Evolutionary conservation across 2,797 vertebrate genomes (phyloP).

Genomic region (Fringilla coelebs): DNA sequence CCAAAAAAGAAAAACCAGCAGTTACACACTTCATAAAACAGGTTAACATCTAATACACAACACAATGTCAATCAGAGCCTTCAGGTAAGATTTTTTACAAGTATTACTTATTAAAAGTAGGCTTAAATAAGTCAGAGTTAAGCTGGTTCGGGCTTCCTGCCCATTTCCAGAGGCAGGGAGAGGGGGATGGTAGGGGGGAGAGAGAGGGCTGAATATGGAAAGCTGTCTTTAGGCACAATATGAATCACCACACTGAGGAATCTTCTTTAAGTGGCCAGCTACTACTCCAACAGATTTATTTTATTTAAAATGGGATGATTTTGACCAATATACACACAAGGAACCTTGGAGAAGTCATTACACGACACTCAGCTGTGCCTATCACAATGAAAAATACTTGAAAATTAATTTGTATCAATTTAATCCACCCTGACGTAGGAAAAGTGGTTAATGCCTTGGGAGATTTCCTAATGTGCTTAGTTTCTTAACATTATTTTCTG

Average conservation of each 20-base stretch:
- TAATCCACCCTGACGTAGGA: neutral
- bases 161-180: conserved; percentile 18
- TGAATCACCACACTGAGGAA: conserved; percentile 7
- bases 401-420: neutral
- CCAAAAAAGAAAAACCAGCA: neutral
- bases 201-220: neutral
- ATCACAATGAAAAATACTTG: neutral
- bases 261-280: neutral
- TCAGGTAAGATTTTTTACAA: neutral
- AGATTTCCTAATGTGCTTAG: neutral
- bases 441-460: neutral
- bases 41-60: neutral
- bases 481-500: neutral
- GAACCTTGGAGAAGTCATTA: neutral
- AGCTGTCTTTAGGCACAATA: conserved; percentile 5
- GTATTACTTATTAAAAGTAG: neutral
- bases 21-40: neutral
- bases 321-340: neutral
- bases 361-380: neutral
- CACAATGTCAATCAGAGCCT: neutral
- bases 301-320: neutral
- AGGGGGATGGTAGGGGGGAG: neutral
- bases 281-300: neutral
- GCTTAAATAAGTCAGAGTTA: conserved; percentile 6
- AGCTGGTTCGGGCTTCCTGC: neutral